Base-by-base conservation (phyloP, 2,797 vertebrate genomes). In the Phylloscopus collybita region DNA sequence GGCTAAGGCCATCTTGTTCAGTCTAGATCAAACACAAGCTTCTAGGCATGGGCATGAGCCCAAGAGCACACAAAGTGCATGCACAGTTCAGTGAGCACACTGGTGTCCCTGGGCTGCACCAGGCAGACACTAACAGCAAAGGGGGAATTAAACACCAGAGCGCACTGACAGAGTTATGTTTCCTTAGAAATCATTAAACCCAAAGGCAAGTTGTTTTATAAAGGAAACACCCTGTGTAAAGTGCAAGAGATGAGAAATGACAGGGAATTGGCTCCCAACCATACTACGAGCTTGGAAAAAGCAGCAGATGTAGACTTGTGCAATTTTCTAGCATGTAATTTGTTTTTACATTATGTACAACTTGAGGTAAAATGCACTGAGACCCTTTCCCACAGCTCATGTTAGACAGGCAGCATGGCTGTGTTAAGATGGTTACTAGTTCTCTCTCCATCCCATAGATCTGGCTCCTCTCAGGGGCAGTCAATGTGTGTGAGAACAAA, bases 121-220 rank as follows among this genome's bases (percentile, higher is more conserved):
- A 16, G 73, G 80, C 95, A 95, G 92, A 67, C 85, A 30, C 78
- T 49, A 69, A 93, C 51, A 20, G 87, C 95, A 94, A 65, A 90
- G 71, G 54, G 71, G 53, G 78, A 96, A 93, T 96, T 94, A 92
- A 95, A 90, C 86, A 93, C 73, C 18, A 3, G 64, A 65, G 45
- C 2, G 3, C 71, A 84, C 80, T 87, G 95, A 95, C 91, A 97
- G 95, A 93, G 80, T 87, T 96, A 88, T 86, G 88, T 92, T 95
- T 95, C 90, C 93, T 96, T 74, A 88, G 91, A 97, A 95, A 95
- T 96, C 86, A 86, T 95, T 90, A 95, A 93, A 94, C 91, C 94
- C 91, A 88, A 95, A 95, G 94, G 93, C 93, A 92, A 97, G 94
- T 94, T 95, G 88, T 95, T 96, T 94, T 95, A 67, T 84, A 94